Percentiles rank a stretch among this genome's conserved stretches.
Conservation (phyloP, 1,140 invertebrate species). For the Formica selysi region DNA sequence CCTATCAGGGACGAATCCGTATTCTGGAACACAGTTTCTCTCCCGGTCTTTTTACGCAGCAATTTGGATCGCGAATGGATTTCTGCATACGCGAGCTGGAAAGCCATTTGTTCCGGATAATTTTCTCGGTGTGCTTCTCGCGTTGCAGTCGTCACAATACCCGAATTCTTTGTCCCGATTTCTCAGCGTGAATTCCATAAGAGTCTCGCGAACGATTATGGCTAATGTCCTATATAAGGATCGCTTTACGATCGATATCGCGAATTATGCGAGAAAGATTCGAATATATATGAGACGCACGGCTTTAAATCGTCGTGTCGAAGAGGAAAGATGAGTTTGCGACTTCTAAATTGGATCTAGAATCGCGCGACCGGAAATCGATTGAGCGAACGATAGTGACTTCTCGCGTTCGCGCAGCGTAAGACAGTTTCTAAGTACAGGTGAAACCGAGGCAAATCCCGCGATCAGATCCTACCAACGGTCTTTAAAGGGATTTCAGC, state of each 20-base stretch:
- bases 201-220: not conserved
- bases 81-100: slow-evolving; percentile 10
- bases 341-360: not conserved
- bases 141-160: not conserved
- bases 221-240: not conserved
- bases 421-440: slow-evolving; percentile 60
- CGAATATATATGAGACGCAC: not conserved
- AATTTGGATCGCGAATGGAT: slow-evolving; percentile 64
- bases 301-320: not conserved
- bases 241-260: not conserved
- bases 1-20: slow-evolving; percentile 7
- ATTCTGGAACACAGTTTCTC: slow-evolving; percentile 3
- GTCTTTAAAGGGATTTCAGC: slow-evolving; percentile 78
- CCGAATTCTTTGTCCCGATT: slow-evolving; percentile 32
- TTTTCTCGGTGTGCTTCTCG: slow-evolving; percentile 21
- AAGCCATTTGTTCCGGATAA: slow-evolving; percentile 66
- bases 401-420: slow-evolving; percentile 16
- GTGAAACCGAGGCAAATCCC: slow-evolving; percentile 74
- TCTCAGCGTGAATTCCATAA: slow-evolving; percentile 9
- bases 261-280: slow-evolving; percentile 4
- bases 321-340: not conserved
- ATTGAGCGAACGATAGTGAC: slow-evolving; percentile 20
- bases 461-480: slow-evolving; percentile 74
- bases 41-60: slow-evolving; percentile 31
- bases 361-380: not conserved